phyloP scores from a whole-genome alignment of 2,888 invertebrate species.

The Aphodius granarius region DNA sequence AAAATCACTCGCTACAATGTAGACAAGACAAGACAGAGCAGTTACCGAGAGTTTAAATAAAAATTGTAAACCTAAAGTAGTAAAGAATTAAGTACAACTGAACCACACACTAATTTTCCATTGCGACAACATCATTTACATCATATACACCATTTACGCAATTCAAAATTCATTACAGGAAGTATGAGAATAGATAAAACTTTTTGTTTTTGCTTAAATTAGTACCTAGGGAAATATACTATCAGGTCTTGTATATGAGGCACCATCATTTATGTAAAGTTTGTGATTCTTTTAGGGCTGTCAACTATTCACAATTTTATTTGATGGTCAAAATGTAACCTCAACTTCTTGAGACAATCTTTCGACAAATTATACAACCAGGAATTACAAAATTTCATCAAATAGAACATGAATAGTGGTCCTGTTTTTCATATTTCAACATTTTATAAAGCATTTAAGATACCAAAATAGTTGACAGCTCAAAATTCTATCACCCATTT shows the following conservation, averaged over 20 bases:
- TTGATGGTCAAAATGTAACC: too few species aligned
- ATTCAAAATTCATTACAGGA: background rate
- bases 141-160: background rate
- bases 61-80: background rate
- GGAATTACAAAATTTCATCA: background rate
- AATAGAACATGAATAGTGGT: too few species aligned
- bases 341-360: background rate
- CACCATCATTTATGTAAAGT: conserved; percentile 37
- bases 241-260: conserved; percentile 39
- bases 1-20: background rate
- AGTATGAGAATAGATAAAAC: background rate
- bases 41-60: background rate
- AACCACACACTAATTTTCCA: background rate
- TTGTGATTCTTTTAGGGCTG: conserved; percentile 8
- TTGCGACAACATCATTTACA: background rate
- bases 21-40: background rate
- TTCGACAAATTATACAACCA: background rate
- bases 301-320: background rate
- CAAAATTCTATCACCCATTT: background rate
- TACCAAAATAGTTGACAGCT: background rate
- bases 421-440: too few species aligned
- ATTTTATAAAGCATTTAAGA: too few species aligned
- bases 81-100: background rate
- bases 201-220: conserved; percentile 21
- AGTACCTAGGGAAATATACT: conserved; percentile 33